phyloP scores from a whole-genome alignment of 2,113 vertebrate genomes.

The Scartelaos histophorus region DNA sequence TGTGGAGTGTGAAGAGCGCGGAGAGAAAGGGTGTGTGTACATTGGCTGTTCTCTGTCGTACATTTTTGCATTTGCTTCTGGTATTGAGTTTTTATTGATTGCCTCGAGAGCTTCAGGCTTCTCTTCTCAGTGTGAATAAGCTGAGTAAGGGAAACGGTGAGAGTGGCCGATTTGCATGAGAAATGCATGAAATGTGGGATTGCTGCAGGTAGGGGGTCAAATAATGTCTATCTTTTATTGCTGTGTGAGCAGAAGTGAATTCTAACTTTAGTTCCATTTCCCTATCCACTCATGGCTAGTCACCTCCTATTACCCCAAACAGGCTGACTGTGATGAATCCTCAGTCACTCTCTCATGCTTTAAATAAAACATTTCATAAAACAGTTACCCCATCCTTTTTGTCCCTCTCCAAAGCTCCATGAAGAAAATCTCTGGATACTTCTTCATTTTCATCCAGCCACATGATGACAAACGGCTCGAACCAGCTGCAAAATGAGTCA shows the following conservation, averaged over 20 bases:
- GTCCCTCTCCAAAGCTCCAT: conserved; percentile 91
- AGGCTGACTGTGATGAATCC: background rate
- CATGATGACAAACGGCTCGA: conserved; percentile 95
- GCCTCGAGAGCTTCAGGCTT: conserved; percentile 45
- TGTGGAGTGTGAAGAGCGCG: conserved; percentile 15
- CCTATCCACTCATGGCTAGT: background rate
- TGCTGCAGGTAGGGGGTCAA: conserved; percentile 30
- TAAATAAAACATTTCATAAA: background rate
- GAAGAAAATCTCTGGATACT: conserved; percentile 94
- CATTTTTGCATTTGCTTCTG: conserved; percentile 38
- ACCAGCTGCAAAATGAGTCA: conserved; percentile 83
- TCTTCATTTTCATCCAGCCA: conserved; percentile 99
- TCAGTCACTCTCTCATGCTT: background rate
- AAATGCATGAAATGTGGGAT: conserved; percentile 38
- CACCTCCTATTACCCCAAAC: background rate
- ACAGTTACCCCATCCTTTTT: conserved; percentile 93
- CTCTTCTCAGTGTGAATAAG: conserved; percentile 37
- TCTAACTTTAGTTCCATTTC: conserved; percentile 15
- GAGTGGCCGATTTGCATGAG: conserved; percentile 49
- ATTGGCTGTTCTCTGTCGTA: conserved; percentile 29
- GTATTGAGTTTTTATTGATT: conserved; percentile 87
- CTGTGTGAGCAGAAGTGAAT: conserved; percentile 37
- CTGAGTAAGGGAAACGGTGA: conserved; percentile 35
- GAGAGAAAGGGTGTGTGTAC: conserved; percentile 9
- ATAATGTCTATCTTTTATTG: conserved; percentile 27